Base-by-base conservation (phyloP, 2,888 invertebrate genomes). In the Ceramica pisi region DNA sequence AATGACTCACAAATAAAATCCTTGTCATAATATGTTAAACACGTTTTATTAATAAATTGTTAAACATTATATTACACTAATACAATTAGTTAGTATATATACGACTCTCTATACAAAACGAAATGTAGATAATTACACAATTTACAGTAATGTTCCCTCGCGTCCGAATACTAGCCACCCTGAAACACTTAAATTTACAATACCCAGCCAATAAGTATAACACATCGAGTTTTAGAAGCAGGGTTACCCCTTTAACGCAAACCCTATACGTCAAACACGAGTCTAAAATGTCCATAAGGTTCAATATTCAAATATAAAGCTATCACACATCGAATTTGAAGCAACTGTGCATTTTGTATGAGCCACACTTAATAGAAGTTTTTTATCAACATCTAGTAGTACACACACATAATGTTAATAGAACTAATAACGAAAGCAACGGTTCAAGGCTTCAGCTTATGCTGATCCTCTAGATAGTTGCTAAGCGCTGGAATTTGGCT, bases 41-140 rank as follows among this genome's bases (percentile, higher is more conserved):
- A 92, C 86, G 78, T 91, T 75, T 94, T 93, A 94, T 92, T 93
- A 90, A 90, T 92, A 92, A 91, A 92, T 82, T 88, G 89, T 91
- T 94, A 92, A 93, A 94, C 90, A 89, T 79, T 91, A 93, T 90
- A 90, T 91, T 94, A 94, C 90, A 92, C 83, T 85, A 89, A 90
- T 90, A 90, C 75, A 83, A 75, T 86, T 86, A 86, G 83, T 87
- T 90, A 88, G 90, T 90, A 91, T 90, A 93, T 91, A 94, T 90
- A n/a, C n/a, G 91, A 88, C 92, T 95, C 92, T 94, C 94, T 95
- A 94, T 95, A 95, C 95, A 95, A 93, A 91, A 91, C 84, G 78
- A 90, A 92, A 88, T 81, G 79, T 78, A 60, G 60, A 75, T 84
- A 86, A 89, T 91, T 92, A 92, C 91, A 92, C 82, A 91, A 90